phyloP scores from a whole-genome alignment of 1,140 invertebrate species.

The Venturia canescens region DNA sequence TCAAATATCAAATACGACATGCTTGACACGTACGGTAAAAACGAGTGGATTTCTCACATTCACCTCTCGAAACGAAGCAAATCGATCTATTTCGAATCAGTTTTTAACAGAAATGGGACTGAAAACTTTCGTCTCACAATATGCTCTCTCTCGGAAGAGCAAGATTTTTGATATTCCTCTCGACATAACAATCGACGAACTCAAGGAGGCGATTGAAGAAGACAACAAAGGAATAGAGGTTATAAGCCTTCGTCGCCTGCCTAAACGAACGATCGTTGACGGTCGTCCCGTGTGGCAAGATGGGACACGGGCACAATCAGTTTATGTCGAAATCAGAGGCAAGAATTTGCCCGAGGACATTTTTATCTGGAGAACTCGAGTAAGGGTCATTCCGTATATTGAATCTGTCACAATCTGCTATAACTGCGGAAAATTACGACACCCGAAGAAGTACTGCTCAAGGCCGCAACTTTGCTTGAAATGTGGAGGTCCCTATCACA shows the following conservation, averaged over 20 bases:
- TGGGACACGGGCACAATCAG: neutral
- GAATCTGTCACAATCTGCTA: neutral
- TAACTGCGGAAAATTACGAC: neutral
- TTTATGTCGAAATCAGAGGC: neutral
- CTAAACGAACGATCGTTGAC: neutral
- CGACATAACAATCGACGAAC: neutral
- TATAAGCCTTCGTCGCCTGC: neutral
- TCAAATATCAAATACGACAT: conserved; percentile 18
- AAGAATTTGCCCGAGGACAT: neutral
- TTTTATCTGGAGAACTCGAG: neutral
- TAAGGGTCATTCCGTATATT: neutral
- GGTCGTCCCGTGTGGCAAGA: neutral
- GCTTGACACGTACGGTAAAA: neutral
- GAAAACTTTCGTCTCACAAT: neutral
- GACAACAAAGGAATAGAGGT: neutral
- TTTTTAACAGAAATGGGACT: neutral
- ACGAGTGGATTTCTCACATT: neutral
- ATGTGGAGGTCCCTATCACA: neutral
- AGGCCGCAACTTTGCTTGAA: neutral
- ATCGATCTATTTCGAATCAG: neutral
- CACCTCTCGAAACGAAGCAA: neutral
- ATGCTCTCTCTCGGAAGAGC: neutral
- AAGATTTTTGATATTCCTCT: neutral
- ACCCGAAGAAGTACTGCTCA: neutral
- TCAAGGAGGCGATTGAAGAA: neutral